A percentile compares a stretch with the other conserved stretches of the same genome.
Conservation (phyloP, 2,888 invertebrate genomes). For the Dynastes grantii region DNA sequence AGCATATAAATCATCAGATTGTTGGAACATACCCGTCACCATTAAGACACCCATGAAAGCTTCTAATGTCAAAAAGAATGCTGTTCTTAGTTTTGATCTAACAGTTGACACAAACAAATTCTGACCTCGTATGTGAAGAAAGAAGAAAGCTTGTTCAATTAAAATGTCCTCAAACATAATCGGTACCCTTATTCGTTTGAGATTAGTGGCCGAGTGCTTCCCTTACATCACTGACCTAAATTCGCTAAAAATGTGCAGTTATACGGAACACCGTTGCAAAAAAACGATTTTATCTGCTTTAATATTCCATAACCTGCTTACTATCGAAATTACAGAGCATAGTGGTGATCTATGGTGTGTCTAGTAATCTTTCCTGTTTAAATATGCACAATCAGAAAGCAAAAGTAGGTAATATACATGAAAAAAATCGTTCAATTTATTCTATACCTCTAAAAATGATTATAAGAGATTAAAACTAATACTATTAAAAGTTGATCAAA, state of each 20-base stretch:
- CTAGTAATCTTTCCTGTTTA: background rate
- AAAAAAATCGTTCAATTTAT: too few relatives aligned
- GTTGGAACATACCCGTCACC: background rate
- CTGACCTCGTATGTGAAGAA: slow-evolving; percentile 9
- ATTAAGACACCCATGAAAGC: background rate
- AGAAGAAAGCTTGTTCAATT: background rate
- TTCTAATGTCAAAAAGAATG: background rate
- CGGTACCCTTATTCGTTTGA: background rate
- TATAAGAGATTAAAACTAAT: too few relatives aligned
- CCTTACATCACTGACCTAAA: too few relatives aligned
- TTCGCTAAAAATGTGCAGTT: too few relatives aligned
- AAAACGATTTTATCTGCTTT: background rate
- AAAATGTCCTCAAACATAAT: slow-evolving; percentile 12
- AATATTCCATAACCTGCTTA: background rate
- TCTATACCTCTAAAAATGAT: too few relatives aligned
- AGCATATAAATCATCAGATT: background rate
- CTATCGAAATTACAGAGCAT: slow-evolving; percentile 7
- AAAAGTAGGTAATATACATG: too few relatives aligned
- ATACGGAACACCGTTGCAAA: too few relatives aligned
- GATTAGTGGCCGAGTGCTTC: too few relatives aligned
- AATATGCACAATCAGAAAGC: too few relatives aligned
- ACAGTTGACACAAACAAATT: background rate
- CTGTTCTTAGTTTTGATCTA: background rate
- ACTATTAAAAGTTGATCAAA: too few relatives aligned
- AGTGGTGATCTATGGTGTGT: background rate